Evolutionary conservation across 2,797 vertebrate genomes (phyloP).

Genomic region (Leptoclinus maculatus): DNA sequence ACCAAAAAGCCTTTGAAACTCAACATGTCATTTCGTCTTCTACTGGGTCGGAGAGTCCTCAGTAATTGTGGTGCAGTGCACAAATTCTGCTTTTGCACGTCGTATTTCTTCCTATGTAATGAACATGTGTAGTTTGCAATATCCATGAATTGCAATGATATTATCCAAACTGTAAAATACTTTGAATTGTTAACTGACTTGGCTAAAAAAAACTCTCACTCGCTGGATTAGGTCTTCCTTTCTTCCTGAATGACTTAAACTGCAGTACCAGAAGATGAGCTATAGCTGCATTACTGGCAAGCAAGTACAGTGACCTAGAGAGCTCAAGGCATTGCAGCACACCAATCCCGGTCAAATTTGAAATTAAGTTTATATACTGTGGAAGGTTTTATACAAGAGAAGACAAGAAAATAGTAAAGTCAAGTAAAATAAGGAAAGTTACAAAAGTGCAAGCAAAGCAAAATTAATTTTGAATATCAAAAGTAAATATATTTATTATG

Average conservation of each 20-base stretch:
- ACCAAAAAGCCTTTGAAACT: slow-evolving; percentile 45
- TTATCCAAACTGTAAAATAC: background rate
- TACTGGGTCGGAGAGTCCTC: slow-evolving; percentile 16
- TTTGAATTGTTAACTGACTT: background rate
- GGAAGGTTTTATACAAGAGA: background rate
- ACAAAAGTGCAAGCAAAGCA: background rate
- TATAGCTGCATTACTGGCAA: background rate
- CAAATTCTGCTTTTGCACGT: background rate
- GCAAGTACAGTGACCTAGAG: background rate
- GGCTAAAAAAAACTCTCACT: background rate
- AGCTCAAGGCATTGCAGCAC: background rate
- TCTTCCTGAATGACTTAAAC: background rate
- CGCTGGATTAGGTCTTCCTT: background rate
- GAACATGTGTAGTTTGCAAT: slow-evolving; percentile 1
- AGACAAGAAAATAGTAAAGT: background rate
- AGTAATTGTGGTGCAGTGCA: background rate
- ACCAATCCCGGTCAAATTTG: background rate
- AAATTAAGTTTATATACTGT: no score
- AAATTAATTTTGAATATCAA: background rate
- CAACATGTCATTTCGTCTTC: slow-evolving; percentile 27
- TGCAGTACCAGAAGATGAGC: background rate
- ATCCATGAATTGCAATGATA: background rate
- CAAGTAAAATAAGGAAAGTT: background rate
- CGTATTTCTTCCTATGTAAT: background rate
- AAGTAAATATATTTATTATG: background rate